Base-by-base conservation (phyloP, 2,888 invertebrate genomes). In the Actias luna region DNA sequence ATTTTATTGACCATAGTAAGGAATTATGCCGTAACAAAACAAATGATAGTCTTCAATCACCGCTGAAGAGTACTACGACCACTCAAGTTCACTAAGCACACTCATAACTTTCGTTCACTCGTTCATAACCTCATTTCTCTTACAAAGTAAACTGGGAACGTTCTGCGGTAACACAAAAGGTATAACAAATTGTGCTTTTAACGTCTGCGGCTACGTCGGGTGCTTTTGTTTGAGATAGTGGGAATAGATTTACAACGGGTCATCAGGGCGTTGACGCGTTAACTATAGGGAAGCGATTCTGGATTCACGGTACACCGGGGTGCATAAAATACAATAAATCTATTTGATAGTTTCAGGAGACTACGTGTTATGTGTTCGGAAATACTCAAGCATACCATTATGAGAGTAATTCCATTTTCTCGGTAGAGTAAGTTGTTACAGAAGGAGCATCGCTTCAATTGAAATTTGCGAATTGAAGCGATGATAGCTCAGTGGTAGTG, bases 181-280 rank as follows among this genome's bases (percentile, higher is more conserved):
- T 35, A 67, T 73, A 73, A 72, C 72, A 72, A 72, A 73, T 73
- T 64, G 71, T 67, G 72, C 73, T 73, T 73, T 73, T 73, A 72
- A 71, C 68, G 70, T 69, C 39, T 39, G 59, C 58, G 36, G 61
- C 60, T 36, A 42, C 55, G 42, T 46, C 52, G 22, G 42, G 39
- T 63, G 52, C 52, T 46, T 55, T 36, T 55, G 52, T 22, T n/a
- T n/a, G n/a, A 39, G 36, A 63, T 59, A 27, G 50, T 59, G 58
- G 59, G 52, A 58, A 31, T 65, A 70, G 73, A 74, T 69, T 72
- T 73, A 72, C 66, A 42, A 64, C 66, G 66, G 64, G 64, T 71
- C 72, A 67, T 73, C 72, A 71, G 67, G 58, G 64, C 68, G 64
- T 59, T 64, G 67, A 64, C 68, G 70, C 65, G 69, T 55, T 63